These are phyloP conservation scores for Drosophila repleta DNA, from an alignment of 1,140 invertebrate species.

Conservation along the genomic window DNA sequence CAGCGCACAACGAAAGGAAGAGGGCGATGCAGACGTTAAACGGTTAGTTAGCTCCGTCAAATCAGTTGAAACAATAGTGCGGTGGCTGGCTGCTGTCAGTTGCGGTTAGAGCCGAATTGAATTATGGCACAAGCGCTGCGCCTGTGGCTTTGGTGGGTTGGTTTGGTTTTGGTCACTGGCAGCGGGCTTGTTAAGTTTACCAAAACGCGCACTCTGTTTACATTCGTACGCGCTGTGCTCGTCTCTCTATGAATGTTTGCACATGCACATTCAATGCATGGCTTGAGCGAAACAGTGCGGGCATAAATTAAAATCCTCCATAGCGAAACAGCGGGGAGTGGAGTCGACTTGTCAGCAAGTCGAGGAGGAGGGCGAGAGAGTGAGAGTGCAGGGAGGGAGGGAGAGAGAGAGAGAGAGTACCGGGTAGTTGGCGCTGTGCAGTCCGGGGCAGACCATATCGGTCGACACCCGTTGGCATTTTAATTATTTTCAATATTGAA, in stretches of 20 bases:
- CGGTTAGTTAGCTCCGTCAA: slow-evolving; percentile 66
- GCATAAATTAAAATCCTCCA: slow-evolving; percentile 71
- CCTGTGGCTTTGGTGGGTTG: slow-evolving; percentile 34
- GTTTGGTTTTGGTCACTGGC: slow-evolving; percentile 38
- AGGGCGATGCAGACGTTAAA: slow-evolving; percentile 1
- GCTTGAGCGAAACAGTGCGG: slow-evolving; percentile 36
- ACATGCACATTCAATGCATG: slow-evolving; percentile 63
- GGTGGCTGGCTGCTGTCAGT: slow-evolving; percentile 36
- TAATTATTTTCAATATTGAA: slow-evolving; percentile 83
- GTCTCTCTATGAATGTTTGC: slow-evolving; percentile 57
- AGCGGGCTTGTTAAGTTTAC: slow-evolving; percentile 33
- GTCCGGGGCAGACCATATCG: background rate
- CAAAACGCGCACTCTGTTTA: slow-evolving; percentile 74
- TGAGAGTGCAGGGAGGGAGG: too few species aligned
- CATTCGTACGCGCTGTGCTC: slow-evolving; percentile 13
- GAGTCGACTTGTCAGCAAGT: slow-evolving; percentile 65
- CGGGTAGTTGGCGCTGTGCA: background rate
- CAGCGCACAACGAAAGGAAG: background rate
- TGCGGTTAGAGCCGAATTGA: slow-evolving; percentile 59
- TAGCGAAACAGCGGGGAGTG: slow-evolving; percentile 29
- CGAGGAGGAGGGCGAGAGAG: background rate
- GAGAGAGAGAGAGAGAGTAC: too few species aligned
- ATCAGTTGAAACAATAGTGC: slow-evolving; percentile 80
- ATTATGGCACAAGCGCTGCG: slow-evolving; percentile 66
- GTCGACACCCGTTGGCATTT: slow-evolving; percentile 64